Evolutionary conservation across 2,888 invertebrate species (phyloP), one percentile per base, ranked within the genome.

Genomic region (Eristalinus sepulchralis): DNA sequence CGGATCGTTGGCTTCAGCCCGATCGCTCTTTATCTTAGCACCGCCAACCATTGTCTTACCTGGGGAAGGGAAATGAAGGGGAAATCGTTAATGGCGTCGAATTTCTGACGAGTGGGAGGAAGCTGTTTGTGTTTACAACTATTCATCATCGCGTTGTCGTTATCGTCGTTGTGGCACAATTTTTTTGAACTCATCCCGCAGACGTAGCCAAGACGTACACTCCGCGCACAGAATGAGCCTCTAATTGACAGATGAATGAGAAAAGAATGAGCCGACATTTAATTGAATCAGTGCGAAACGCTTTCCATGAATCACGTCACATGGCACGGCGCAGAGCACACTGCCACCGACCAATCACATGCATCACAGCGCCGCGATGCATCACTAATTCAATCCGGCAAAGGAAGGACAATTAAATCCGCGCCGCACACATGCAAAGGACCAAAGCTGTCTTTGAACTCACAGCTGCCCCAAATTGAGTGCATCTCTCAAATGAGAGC

Each of bases 31-130:
- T 10, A 89, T 89, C 17, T 88, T 89, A 2, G 89, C 88, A 39
- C 91, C 91, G 39, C 92, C 92, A 85, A 92, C 92, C 92, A 92
- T 92, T 47, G 10, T 24, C 33, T 13, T 67, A 22, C 57, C 57
- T 57, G 57, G 11, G 57, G 24, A 24, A 2, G 6, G 57, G 13
- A 57, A 24, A 24, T n/a, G 6, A 17, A 1, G 3, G 22, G 2
- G 0, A 57, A 57, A 22, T 57, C 11, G 9, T 24, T 22, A 22
- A 57, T 10, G 20, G 24, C 0, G 2, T 17, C 53, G 11, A 27
- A 27, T 27, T 27, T 27, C 5, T 27, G 27, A 24, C 24, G 57
- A 4, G 2, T 0, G 10, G 2, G 22, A 55, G 55, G 10, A 0
- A 2, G 11, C 2, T 22, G 8, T 57, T 57, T 22, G 5, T 57